These are phyloP conservation scores for Cebidichthys violaceus DNA, from an alignment of 2,113 vertebrate species.

Conservation along the genomic window DNA sequence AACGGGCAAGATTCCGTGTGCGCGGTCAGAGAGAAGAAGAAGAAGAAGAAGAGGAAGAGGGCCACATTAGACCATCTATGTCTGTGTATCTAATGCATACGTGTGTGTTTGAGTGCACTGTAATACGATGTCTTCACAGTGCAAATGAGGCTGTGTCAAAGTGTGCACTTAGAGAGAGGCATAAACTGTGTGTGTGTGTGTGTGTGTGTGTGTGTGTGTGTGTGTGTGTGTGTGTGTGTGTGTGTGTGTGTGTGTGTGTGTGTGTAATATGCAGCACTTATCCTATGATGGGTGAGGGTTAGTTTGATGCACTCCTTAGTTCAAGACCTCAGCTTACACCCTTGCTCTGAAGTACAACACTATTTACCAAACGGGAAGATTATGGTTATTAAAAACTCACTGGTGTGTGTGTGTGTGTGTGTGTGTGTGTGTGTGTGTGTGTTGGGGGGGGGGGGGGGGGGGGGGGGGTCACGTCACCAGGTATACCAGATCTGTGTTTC, in stretches of 20 bases:
- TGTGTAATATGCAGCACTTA: constrained; percentile 66
- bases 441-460: too few species aligned
- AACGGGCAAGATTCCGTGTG: constrained; percentile 33
- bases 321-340: constrained; percentile 49
- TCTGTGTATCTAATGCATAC: constrained; percentile 34
- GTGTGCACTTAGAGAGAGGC: constrained; percentile 68
- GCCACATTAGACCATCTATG: constrained; percentile 38
- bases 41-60: constrained; percentile 16
- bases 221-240: constrained; percentile 35
- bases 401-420: too few species aligned
- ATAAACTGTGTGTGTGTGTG: constrained; percentile 38
- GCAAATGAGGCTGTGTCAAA: constrained; percentile 47
- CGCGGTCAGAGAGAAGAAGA: constrained; percentile 23
- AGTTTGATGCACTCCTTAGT: constrained; percentile 58
- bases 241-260: neutral
- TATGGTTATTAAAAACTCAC: constrained; percentile 38
- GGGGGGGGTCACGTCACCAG: neutral
- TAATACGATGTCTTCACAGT: constrained; percentile 64
- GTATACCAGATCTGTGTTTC: neutral
- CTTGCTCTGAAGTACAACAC: constrained; percentile 42
- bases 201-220: constrained; percentile 29
- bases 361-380: constrained; percentile 66
- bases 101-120: constrained; percentile 52
- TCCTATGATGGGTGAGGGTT: constrained; percentile 39
- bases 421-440: too few species aligned